Percentiles rank a stretch among this genome's conserved stretches.
phyloP scores from a whole-genome alignment of 1,140 invertebrate genomes.

The Centruroides sculpturatus region DNA sequence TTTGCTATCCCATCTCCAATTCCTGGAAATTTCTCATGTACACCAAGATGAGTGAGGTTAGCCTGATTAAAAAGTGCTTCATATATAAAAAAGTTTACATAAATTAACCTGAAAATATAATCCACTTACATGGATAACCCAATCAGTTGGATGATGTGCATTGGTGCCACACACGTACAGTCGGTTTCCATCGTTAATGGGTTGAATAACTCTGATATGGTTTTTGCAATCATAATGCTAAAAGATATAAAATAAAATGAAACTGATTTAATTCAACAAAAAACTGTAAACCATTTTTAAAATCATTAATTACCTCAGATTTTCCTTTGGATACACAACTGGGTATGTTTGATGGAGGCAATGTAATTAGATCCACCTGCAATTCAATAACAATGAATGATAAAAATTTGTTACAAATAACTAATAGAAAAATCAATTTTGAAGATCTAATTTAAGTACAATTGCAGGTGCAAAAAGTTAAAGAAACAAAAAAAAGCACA shows the following conservation, averaged over 20 bases:
- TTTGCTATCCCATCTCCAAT: constrained; percentile 77
- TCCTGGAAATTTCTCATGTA: constrained; percentile 66
- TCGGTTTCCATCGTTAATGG: constrained; percentile 67
- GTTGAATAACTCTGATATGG: constrained; percentile 78
- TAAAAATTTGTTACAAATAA: too few species aligned
- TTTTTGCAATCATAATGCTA: constrained; percentile 79
- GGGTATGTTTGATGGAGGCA: constrained; percentile 55
- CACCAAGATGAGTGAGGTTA: constrained; percentile 44
- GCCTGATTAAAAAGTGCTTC: constrained; percentile 10
- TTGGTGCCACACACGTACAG: constrained; percentile 84
- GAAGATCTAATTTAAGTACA: too few species aligned
- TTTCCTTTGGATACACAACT: constrained; percentile 71
- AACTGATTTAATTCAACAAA: not conserved
- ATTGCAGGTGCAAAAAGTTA: too few species aligned
- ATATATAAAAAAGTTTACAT: too few species aligned
- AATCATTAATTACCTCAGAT: constrained; percentile 46
- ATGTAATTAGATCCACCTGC: constrained; percentile 56
- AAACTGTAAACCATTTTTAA: not conserved
- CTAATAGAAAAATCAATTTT: too few species aligned
- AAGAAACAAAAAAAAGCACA: too few species aligned
- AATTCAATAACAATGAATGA: too few species aligned
- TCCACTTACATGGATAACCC: constrained; percentile 73
- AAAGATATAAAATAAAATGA: not conserved
- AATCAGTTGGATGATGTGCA: constrained; percentile 80
- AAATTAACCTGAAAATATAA: not conserved